These are phyloP conservation scores for Channallabes apus DNA, from an alignment of 2,797 vertebrate species.

Conservation along the genomic window DNA sequence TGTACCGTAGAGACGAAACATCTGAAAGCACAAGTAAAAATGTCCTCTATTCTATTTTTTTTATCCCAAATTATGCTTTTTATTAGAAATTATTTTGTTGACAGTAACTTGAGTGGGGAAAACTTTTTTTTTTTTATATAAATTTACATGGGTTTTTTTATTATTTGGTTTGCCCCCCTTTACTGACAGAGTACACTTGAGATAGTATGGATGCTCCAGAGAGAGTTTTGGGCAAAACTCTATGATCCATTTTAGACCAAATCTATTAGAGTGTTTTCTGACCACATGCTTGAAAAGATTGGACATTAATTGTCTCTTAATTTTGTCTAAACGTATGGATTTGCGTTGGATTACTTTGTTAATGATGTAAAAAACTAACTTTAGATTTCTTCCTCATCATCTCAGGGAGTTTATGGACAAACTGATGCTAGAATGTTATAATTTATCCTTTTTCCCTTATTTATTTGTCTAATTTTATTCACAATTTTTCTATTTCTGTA, in stretches of 20 bases:
- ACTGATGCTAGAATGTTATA: too few species aligned
- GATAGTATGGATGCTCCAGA: background rate
- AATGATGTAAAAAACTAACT: too few species aligned
- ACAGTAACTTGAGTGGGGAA: background rate
- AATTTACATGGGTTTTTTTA: background rate
- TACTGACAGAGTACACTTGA: background rate
- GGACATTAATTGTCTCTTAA: background rate
- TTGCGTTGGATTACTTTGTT: too few species aligned
- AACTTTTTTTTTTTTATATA: background rate
- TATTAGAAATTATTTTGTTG: background rate
- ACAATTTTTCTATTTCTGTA: too few species aligned
- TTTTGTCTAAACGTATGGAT: too few species aligned
- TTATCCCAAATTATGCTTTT: background rate
- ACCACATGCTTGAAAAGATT: background rate
- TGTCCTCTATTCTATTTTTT: background rate
- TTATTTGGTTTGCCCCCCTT: background rate
- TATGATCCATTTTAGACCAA: background rate
- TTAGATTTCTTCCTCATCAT: too few species aligned
- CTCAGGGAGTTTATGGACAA: too few species aligned
- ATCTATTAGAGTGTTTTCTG: background rate
- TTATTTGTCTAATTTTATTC: too few species aligned
- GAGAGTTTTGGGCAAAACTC: background rate
- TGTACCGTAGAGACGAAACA: background rate
- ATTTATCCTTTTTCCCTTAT: too few species aligned
- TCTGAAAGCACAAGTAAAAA: background rate